Evolutionary conservation across 2,113 vertebrate species (phyloP), one percentile per base, ranked within the genome.

Genomic region (Pardalotus punctatus): DNA sequence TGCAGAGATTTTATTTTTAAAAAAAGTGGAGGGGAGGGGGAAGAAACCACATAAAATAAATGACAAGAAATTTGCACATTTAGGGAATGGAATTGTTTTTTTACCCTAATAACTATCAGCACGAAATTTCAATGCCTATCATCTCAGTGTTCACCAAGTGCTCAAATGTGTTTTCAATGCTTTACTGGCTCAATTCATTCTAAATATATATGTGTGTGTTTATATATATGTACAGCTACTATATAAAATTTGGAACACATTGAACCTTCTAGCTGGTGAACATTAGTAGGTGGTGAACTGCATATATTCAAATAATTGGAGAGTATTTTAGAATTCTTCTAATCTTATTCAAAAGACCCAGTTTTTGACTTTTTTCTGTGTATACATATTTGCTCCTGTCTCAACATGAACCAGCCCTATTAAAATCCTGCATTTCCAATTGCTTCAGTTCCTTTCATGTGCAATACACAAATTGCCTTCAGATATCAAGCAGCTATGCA

Each of bases 371-470:
- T 93, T 73, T 62, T 79, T 22, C 67, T 54, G 14, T 38, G 5
- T 40, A 11, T 28, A 58, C 29, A 11, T 93, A 48, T 87, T 81
- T 94, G 43, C 29, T 65, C 60, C 74, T 56, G 29, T 71, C 62
- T 86, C 86, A 94, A 92, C 72, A 94, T 69, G 38, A 96, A 61
- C 35, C 14, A 74, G 28, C 17, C 54, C 81, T 88, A 91, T 50
- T 85, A 92, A 97, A 93, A 92, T 96, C 86, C 78, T 93, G 92
- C 95, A 87, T 94, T 97, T 97, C 81, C 62, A 90, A 92, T 85
- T 90, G 35, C 93, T 88, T 71, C 65, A 54, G 70, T 58, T 89
- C 69, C 81, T 92, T 94, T 90, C 94, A 89, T 19, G 33, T 72
- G 62, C 27, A 81, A 62, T n/a, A 78, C 20, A 86, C 50, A 86